phyloP scores from a whole-genome alignment of 2,888 invertebrate genomes.

The Rhagium mordax region DNA sequence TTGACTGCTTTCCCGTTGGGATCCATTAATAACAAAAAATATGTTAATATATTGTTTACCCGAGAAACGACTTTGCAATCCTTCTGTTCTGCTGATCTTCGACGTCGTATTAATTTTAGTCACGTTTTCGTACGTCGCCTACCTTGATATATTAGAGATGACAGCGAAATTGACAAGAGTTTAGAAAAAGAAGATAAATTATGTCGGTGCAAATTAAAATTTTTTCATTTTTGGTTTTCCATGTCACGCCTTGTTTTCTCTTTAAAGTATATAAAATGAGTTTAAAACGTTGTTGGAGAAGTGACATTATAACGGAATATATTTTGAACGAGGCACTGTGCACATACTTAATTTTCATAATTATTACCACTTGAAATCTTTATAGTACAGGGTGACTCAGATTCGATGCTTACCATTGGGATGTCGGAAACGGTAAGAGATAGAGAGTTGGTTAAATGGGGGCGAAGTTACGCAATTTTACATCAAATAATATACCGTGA shows the following conservation, averaged over 20 bases:
- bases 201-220: constrained; percentile 66
- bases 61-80: constrained; percentile 58
- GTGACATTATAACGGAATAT: constrained; percentile 5
- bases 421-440: too few species aligned
- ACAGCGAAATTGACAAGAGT: constrained; percentile 69
- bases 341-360: not conserved
- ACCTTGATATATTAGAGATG: constrained; percentile 70
- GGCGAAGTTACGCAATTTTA: too few species aligned
- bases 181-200: constrained; percentile 68
- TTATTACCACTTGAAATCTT: too few species aligned
- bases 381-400: too few species aligned
- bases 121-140: constrained; percentile 65
- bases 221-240: constrained; percentile 55
- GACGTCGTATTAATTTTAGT: constrained; percentile 69
- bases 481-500: too few species aligned
- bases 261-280: constrained; percentile 38
- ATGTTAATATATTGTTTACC: constrained; percentile 62
- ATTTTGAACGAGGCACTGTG: not conserved
- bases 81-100: constrained; percentile 56
- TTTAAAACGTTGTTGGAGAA: not conserved
- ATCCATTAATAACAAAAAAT: constrained; percentile 53
- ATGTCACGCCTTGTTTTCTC: constrained; percentile 55
- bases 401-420: too few species aligned
- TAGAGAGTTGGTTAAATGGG: too few species aligned
- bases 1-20: constrained; percentile 1